Percentiles rank a stretch among this genome's conserved stretches.
Conservation (phyloP, 2,888 invertebrate genomes). For the Trichacis sp. region DNA sequence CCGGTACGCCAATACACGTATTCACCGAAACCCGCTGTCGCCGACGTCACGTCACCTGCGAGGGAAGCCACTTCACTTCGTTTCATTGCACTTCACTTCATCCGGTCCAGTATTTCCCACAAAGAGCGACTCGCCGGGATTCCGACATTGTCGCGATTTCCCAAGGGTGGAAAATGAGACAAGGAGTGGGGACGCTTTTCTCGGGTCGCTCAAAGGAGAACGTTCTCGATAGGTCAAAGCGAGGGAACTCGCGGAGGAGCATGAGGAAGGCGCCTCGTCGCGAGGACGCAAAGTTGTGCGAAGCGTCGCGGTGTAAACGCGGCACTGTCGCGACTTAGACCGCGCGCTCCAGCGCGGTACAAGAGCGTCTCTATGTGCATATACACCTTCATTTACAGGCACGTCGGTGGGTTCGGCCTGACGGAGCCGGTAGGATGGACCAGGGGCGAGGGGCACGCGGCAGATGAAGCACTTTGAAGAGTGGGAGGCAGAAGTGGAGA, state of each 20-base stretch:
- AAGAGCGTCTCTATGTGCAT: conserved; percentile 31
- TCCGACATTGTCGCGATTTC: background rate
- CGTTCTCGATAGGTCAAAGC: too few species aligned
- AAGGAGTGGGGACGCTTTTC: too few species aligned
- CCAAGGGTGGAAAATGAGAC: background rate
- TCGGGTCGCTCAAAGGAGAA: too few species aligned
- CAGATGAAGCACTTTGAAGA: conserved; percentile 10
- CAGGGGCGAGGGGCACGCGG: conserved; percentile 16
- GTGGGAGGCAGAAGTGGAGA: conserved; percentile 13
- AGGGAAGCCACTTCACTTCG: background rate
- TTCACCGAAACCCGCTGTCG: background rate
- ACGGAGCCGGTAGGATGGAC: conserved; percentile 16
- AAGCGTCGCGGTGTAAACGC: conserved; percentile 56
- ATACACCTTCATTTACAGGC: conserved; percentile 34
- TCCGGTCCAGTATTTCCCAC: background rate
- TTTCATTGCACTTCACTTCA: conserved; percentile 3
- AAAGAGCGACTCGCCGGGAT: background rate
- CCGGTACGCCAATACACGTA: background rate
- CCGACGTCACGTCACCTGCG: background rate
- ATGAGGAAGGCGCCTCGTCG: too few species aligned
- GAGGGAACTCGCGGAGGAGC: too few species aligned
- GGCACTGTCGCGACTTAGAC: conserved; percentile 61
- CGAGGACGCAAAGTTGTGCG: conserved; percentile 5
- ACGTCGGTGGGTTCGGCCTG: conserved; percentile 26
- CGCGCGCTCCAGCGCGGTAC: conserved; percentile 48